Evolutionary conservation across 2,797 vertebrate genomes (phyloP).

Genomic region (Microtus agrestis): DNA sequence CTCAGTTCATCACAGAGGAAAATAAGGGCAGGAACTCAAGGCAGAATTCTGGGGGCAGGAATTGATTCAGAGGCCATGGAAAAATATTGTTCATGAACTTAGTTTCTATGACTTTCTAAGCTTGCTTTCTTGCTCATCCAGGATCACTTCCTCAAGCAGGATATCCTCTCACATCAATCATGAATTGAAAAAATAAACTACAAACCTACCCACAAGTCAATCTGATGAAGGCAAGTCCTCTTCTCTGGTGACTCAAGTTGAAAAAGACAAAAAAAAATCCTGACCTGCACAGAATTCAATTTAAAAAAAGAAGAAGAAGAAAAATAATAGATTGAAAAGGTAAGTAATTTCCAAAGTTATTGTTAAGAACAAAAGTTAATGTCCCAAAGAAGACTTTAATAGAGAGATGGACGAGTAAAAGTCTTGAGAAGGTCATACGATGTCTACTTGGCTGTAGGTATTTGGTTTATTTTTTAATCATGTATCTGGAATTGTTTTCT

Average conservation of each 20-base stretch:
- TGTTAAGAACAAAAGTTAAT: conserved; percentile 23
- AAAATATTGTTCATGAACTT: not conserved
- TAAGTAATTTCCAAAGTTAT: conserved; percentile 41
- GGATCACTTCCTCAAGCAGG: not conserved
- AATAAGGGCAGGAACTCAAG: not conserved
- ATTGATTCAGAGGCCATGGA: not conserved
- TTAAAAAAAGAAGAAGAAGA: not conserved
- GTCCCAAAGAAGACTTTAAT: not conserved
- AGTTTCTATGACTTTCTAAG: not conserved
- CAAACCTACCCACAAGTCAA: not conserved
- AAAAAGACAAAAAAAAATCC: not conserved
- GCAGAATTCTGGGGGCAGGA: not conserved
- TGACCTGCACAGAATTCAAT: not conserved
- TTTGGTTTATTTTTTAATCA: conserved; percentile 56
- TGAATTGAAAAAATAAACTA: not conserved
- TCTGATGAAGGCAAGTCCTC: not conserved
- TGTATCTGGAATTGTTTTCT: conserved; percentile 55
- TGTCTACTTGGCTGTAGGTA: conserved; percentile 7
- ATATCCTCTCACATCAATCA: not conserved
- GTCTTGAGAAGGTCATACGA: conserved; percentile 33
- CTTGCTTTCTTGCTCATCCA: not conserved
- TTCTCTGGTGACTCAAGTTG: not conserved
- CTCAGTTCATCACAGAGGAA: no score
- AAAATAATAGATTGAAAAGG: not conserved
- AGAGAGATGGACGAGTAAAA: not conserved